Evolutionary conservation across 2,113 vertebrate genomes (phyloP).

Genomic region (Emydocephalus ijimae): DNA sequence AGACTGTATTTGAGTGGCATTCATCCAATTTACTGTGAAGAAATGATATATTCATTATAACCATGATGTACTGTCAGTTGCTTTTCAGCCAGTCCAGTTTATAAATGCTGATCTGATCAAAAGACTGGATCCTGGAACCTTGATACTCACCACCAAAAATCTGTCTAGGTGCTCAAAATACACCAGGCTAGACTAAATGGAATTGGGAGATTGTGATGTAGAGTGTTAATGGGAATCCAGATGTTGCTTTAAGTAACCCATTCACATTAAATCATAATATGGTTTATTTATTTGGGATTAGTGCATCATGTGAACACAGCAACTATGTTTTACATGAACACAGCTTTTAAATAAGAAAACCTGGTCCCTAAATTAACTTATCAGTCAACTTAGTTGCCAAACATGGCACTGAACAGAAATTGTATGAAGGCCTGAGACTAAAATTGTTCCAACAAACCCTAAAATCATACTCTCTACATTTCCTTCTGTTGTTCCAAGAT

Average conservation of each 20-base stretch:
- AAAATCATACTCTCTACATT: neutral
- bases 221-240: neutral
- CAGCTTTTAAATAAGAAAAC: neutral
- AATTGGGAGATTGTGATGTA: neutral
- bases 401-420: neutral
- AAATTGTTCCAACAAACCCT: neutral
- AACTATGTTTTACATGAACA: neutral
- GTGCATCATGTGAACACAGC: neutral
- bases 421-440: neutral
- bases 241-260: neutral
- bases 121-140: neutral
- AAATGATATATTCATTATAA: neutral
- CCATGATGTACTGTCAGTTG: neutral
- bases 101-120: neutral
- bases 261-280: neutral
- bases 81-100: neutral
- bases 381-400: neutral
- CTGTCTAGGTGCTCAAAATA: neutral
- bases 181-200: neutral
- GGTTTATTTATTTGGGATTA: neutral
- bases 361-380: neutral
- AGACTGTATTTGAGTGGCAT: neutral
- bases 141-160: neutral
- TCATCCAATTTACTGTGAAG: neutral
- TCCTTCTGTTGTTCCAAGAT: neutral